phyloP scores from a whole-genome alignment of 2,888 invertebrate genomes.

The Dexiosoma caninum region DNA sequence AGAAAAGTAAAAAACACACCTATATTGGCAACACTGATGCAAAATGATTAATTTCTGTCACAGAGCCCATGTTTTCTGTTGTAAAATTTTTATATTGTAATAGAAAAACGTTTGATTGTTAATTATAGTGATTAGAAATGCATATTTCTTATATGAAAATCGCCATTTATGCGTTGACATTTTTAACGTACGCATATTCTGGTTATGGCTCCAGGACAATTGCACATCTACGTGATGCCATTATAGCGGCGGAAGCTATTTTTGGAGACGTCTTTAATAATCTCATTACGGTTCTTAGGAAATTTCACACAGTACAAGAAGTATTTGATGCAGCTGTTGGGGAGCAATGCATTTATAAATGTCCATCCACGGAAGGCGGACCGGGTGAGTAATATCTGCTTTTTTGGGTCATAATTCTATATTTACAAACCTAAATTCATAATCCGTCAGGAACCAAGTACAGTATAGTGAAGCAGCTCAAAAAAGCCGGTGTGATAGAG shows the following conservation, averaged over 20 bases:
- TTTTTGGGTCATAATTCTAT: no score
- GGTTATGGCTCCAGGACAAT: conserved; percentile 88
- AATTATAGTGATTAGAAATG: conserved; percentile 78
- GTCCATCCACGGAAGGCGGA: conserved; percentile 79
- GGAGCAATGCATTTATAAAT: conserved; percentile 87
- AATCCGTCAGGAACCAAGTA: conserved; percentile 6
- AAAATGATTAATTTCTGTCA: conserved; percentile 14
- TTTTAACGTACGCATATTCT: conserved; percentile 87
- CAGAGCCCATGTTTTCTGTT: no score
- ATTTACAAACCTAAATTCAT: no score
- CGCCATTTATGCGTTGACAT: conserved; percentile 85
- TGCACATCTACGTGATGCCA: conserved; percentile 86
- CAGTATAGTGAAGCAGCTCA: no score
- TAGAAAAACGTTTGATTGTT: background rate
- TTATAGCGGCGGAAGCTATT: conserved; percentile 87
- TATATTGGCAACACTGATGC: no score
- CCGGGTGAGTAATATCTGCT: conserved; percentile 56
- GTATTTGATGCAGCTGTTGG: conserved; percentile 91
- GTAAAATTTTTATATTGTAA: background rate
- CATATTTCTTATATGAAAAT: conserved; percentile 87
- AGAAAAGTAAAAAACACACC: no score
- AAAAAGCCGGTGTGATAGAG: no score
- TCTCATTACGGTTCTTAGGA: conserved; percentile 85
- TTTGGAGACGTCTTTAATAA: conserved; percentile 88
- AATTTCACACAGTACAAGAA: conserved; percentile 87